Conservation (phyloP, 2,888 invertebrate genomes). For the Bedellia somnulentella region DNA sequence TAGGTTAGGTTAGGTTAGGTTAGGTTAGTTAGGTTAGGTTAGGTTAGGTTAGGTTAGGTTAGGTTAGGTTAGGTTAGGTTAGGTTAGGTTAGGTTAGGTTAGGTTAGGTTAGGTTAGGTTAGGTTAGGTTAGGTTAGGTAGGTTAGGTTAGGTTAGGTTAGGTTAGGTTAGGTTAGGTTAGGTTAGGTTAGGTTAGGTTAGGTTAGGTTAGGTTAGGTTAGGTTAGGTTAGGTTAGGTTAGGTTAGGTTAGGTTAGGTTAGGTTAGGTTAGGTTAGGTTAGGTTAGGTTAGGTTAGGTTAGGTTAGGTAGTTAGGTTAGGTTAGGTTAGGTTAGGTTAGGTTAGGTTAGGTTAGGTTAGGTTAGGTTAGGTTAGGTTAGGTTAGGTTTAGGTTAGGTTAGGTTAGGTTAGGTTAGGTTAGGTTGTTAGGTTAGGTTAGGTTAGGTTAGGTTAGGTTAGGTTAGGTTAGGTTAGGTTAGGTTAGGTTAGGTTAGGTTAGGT, state of each 20-base stretch:
- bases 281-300: conserved; percentile 8
- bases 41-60: conserved; percentile 8
- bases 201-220: conserved; percentile 7
- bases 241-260: conserved; percentile 8
- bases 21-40: conserved; percentile 9
- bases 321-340: conserved; percentile 7
- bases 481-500: conserved; percentile 9
- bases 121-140: conserved; percentile 8
- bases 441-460: conserved; percentile 12
- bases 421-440: conserved; percentile 11
- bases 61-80: conserved; percentile 8
- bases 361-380: conserved; percentile 7
- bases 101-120: conserved; percentile 8
- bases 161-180: conserved; percentile 8
- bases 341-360: conserved; percentile 7
- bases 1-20: conserved; percentile 8
- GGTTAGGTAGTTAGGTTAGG: conserved; percentile 7
- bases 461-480: conserved; percentile 12
- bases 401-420: conserved; percentile 10
- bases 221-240: conserved; percentile 7
- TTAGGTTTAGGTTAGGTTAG: conserved; percentile 6
- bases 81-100: conserved; percentile 7
- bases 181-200: conserved; percentile 8
- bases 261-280: conserved; percentile 7
- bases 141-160: conserved; percentile 8